phyloP scores from a whole-genome alignment of 2,888 invertebrate species.

The Corbicula japonica region DNA sequence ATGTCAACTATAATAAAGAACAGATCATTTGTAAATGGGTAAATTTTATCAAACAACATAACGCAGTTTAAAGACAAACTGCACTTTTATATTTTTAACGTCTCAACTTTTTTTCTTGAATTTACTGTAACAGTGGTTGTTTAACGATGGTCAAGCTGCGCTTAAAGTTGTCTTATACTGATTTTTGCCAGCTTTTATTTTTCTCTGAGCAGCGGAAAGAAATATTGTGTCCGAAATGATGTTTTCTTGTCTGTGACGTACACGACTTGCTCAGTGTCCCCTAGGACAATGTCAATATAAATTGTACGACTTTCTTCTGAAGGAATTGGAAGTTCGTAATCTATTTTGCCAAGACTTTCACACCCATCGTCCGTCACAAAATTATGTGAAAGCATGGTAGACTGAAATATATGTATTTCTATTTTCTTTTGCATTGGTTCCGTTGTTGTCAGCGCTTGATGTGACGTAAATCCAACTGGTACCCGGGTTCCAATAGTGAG shows the following conservation, averaged over 20 bases:
- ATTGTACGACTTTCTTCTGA: conserved; percentile 60
- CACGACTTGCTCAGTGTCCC: conserved; percentile 53
- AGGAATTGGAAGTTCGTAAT: conserved; percentile 53
- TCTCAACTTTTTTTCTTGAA: too few relatives aligned
- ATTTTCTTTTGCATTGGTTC: conserved; percentile 60
- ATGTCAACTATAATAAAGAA: too few relatives aligned
- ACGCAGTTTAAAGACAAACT: too few relatives aligned
- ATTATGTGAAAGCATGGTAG: conserved; percentile 47
- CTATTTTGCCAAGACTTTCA: conserved; percentile 48
- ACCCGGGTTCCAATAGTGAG: conserved; percentile 61
- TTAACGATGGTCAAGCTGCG: too few relatives aligned
- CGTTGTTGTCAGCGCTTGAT: conserved; percentile 60
- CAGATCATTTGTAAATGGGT: too few relatives aligned
- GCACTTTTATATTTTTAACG: too few relatives aligned
- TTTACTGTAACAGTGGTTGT: too few relatives aligned
- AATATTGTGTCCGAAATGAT: conserved; percentile 17
- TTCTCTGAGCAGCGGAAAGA: conserved; percentile 26
- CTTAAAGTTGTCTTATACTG: too few relatives aligned
- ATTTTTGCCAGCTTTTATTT: too few relatives aligned
- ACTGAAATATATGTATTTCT: conserved; percentile 57
- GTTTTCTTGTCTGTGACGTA: conserved; percentile 61
- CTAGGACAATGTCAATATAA: conserved; percentile 57
- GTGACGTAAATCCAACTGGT: conserved; percentile 59
- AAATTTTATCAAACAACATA: too few relatives aligned
- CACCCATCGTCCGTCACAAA: conserved; percentile 59